Percentiles rank a stretch among this genome's conserved stretches.
phyloP scores from a whole-genome alignment of 2,113 vertebrate species.

The Gymnorhina tibicen region DNA sequence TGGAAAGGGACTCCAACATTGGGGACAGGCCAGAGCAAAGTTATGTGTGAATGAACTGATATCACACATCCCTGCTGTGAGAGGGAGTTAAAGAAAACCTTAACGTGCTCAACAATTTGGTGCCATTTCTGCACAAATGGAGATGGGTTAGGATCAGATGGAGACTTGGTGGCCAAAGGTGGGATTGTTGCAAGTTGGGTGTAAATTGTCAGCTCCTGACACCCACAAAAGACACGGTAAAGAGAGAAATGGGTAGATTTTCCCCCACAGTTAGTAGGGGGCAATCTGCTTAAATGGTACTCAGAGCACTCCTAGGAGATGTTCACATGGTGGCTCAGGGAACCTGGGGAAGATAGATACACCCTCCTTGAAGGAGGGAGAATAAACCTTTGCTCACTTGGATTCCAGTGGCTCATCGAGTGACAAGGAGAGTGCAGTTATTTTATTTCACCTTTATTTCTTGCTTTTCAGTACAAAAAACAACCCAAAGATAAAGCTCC shows the following conservation, averaged over 20 bases:
- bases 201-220: not conserved
- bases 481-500: not conserved
- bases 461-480: not conserved
- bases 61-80: not conserved
- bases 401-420: not conserved
- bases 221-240: not conserved
- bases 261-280: not conserved
- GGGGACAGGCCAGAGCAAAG: not conserved
- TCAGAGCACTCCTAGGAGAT: not conserved
- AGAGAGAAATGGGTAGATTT: not conserved
- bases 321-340: not conserved
- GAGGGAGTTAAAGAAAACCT: not conserved
- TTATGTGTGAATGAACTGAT: not conserved
- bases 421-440: not conserved
- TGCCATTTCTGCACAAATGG: not conserved
- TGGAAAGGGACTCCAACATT: not conserved
- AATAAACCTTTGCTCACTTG: not conserved
- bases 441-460: not conserved
- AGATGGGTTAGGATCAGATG: not conserved
- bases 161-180: not conserved
- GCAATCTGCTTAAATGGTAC: not conserved
- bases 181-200: not conserved
- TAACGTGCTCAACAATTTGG: not conserved
- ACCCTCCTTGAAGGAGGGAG: not conserved
- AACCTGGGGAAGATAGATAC: not conserved